Evolutionary conservation across 2,797 vertebrate species (phyloP).

Genomic region (Hyperoplus immaculatus): DNA sequence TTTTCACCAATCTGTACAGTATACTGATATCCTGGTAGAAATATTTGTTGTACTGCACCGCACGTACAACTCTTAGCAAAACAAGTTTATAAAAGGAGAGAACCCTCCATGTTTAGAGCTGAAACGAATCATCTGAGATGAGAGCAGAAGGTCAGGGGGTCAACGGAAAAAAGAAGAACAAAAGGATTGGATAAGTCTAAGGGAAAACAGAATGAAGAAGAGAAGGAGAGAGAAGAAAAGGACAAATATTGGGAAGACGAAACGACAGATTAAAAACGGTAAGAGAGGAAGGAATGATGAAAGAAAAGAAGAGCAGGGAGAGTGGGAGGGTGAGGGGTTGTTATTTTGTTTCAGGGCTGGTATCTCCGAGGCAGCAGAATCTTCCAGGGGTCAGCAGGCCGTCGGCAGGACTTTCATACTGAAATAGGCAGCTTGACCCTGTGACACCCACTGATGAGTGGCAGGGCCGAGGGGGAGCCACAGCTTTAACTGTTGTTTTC

Average conservation of each 20-base stretch:
- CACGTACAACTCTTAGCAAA: too few relatives aligned
- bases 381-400: conserved; percentile 57
- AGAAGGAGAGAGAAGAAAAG: too few relatives aligned
- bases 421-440: conserved; percentile 57
- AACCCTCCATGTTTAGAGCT: too few relatives aligned
- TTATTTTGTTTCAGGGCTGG: conserved; percentile 61
- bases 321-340: conserved; percentile 22
- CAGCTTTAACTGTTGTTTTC: conserved; percentile 29
- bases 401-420: conserved; percentile 51
- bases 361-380: conserved; percentile 73
- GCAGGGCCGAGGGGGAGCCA: neutral
- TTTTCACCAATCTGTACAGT: too few relatives aligned
- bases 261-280: neutral
- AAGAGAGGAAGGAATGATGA: conserved; percentile 7
- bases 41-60: too few relatives aligned
- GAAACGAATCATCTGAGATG: too few relatives aligned
- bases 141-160: too few relatives aligned
- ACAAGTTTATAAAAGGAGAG: too few relatives aligned
- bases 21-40: too few relatives aligned
- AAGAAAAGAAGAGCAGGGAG: conserved; percentile 5
- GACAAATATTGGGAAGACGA: neutral
- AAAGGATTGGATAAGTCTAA: too few relatives aligned
- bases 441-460: conserved; percentile 13
- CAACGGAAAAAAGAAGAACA: too few relatives aligned
- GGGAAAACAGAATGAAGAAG: too few relatives aligned